Evolutionary conservation across 2,888 invertebrate genomes (phyloP).

Genomic region (Caenorhabditis parvicauda): DNA sequence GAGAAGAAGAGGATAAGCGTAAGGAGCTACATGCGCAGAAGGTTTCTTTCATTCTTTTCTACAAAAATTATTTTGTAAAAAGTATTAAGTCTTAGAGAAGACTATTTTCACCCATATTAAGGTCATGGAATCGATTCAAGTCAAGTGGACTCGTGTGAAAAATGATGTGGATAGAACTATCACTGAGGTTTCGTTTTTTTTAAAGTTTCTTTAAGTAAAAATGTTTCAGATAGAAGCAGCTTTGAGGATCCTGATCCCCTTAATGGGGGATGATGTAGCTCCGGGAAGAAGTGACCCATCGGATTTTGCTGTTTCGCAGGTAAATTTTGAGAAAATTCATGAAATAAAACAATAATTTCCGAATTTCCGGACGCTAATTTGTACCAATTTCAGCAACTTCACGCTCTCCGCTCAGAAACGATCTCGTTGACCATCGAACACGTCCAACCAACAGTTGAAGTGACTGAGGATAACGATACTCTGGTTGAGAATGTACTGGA

Average conservation of each 20-base stretch:
- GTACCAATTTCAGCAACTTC: no score
- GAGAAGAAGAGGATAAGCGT: conserved; percentile 3
- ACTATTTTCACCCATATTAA: conserved; percentile 2
- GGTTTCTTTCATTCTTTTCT: no score
- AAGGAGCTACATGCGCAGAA: conserved; percentile 5
- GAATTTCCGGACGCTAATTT: conserved; percentile 8
- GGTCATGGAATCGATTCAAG: conserved; percentile 2
- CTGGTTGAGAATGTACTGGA: not conserved
- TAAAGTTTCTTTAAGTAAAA: conserved; percentile 2
- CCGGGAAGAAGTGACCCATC: no score
- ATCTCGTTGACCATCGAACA: no score
- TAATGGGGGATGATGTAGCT: no score
- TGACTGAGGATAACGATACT: conserved; percentile 11
- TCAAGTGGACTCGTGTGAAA: conserved; percentile 10
- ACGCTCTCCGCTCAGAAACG: no score
- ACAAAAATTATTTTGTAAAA: no score
- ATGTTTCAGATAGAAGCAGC: no score
- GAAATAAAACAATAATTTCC: conserved; percentile 4
- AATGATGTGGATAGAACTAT: conserved; percentile 1
- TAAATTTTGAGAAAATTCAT: no score
- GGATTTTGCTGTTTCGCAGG: no score
- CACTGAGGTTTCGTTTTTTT: conserved; percentile 2
- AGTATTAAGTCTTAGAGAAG: no score
- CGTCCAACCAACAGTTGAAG: conserved; percentile 1
- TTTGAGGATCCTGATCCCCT: no score